These are phyloP conservation scores for Gopherus evgoodei DNA, from an alignment of 2,113 vertebrate genomes.

Conservation along the genomic window DNA sequence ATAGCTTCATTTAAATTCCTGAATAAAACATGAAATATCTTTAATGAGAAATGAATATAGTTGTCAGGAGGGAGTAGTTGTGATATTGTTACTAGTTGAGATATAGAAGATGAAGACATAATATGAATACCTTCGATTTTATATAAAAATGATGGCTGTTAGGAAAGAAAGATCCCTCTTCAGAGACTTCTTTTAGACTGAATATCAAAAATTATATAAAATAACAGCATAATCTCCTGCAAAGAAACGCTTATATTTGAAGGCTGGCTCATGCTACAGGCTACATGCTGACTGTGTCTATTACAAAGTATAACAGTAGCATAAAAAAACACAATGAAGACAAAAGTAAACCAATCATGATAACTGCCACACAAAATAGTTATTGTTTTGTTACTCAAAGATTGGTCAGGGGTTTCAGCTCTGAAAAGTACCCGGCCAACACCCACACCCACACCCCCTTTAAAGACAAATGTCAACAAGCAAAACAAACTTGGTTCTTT, in stretches of 20 bases:
- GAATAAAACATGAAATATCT: slow-evolving; percentile 91
- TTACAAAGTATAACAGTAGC: not conserved
- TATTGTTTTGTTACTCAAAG: not conserved
- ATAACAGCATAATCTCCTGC: slow-evolving; percentile 38
- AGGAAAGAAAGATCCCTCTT: slow-evolving; percentile 81
- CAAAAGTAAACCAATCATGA: not conserved
- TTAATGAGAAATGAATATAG: slow-evolving; percentile 87
- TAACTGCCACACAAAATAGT: not conserved
- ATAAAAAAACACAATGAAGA: not conserved
- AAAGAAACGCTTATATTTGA: slow-evolving; percentile 3
- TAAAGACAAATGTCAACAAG: slow-evolving; percentile 44
- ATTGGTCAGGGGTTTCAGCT: not conserved
- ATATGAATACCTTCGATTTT: slow-evolving; percentile 81
- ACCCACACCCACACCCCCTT: accelerated
- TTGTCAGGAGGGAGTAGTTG: slow-evolving; percentile 86
- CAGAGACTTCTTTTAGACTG: slow-evolving; percentile 66
- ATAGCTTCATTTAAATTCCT: slow-evolving; percentile 90
- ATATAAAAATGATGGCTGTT: slow-evolving; percentile 81
- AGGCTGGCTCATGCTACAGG: slow-evolving; percentile 9
- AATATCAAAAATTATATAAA: slow-evolving; percentile 43
- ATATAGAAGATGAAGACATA: slow-evolving; percentile 83
- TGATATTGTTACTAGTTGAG: slow-evolving; percentile 82
- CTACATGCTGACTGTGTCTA: not conserved
- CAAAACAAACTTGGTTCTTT: not conserved
- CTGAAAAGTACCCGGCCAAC: not conserved